Percentiles rank a stretch among this genome's conserved stretches.
Evolutionary conservation across 2,113 vertebrate species (phyloP).

Genomic region (Vombatus ursinus): DNA sequence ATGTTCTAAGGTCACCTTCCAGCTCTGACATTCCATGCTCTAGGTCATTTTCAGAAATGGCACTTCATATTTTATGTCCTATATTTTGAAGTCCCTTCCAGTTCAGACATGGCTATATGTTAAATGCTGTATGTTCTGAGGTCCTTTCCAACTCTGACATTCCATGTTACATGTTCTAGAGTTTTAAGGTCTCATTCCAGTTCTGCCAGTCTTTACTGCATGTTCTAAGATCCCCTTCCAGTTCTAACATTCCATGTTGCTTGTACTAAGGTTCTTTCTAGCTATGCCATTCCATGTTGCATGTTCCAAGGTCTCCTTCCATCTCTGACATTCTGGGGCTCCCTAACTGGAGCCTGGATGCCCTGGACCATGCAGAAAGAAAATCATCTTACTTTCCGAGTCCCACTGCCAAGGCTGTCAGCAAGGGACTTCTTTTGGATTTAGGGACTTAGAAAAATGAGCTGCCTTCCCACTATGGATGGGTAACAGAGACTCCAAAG

Average conservation of each 20-base stretch:
- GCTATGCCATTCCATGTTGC: not conserved
- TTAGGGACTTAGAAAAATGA: slow-evolving; percentile 38
- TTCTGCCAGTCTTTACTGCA: not conserved
- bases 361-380: slow-evolving; percentile 42
- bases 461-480: slow-evolving; percentile 35
- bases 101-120: too few relatives aligned
- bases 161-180: too few relatives aligned
- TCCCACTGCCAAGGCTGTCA: slow-evolving; percentile 12
- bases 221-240: not conserved
- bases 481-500: not conserved
- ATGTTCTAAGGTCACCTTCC: not conserved
- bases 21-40: too few relatives aligned
- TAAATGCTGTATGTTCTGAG: too few relatives aligned
- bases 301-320: too few relatives aligned
- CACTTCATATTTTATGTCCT: not conserved
- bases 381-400: slow-evolving; percentile 23
- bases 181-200: not conserved
- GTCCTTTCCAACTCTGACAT: too few relatives aligned
- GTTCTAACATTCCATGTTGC: not conserved
- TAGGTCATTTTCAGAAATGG: not conserved
- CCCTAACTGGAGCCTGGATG: not conserved
- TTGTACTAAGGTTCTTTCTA: not conserved
- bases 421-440: slow-evolving; percentile 2
- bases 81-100: too few relatives aligned
- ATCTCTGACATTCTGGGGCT: not conserved